Conservation (phyloP, 2,113 vertebrate genomes). For the Syngnathoides biaculeatus region DNA sequence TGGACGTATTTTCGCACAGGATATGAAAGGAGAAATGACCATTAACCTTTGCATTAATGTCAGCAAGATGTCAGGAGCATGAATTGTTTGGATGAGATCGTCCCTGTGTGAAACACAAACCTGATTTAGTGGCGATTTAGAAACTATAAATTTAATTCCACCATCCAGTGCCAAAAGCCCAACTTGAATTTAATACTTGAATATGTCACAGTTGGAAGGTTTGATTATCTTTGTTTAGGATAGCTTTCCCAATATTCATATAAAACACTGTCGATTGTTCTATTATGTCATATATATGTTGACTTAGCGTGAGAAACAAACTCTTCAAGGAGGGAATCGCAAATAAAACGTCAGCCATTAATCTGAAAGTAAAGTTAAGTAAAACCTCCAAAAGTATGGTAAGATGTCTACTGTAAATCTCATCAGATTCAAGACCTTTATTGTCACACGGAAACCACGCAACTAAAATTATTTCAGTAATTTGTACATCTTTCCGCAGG, state of each 20-base stretch:
- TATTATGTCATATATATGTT: constrained; percentile 10
- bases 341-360: constrained; percentile 4
- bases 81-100: constrained; percentile 33
- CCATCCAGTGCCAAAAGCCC: not conserved
- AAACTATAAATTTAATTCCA: constrained; percentile 8
- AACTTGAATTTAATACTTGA: not conserved
- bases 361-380: constrained; percentile 1
- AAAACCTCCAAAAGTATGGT: not conserved
- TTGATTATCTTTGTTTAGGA: constrained; percentile 17
- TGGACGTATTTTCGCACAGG: constrained; percentile 38
- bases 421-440: not conserved
- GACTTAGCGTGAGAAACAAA: constrained; percentile 6
- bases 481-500: too few species aligned
- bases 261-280: not conserved
- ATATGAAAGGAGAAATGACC: constrained; percentile 55
- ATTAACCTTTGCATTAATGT: constrained; percentile 54
- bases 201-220: not conserved
- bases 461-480: not conserved
- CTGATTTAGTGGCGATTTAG: constrained; percentile 10
- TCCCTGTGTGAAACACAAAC: constrained; percentile 18
- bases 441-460: not conserved
- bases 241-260: not conserved
- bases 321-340: not conserved
- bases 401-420: not conserved
- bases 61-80: constrained; percentile 32